Percentiles rank a stretch among this genome's conserved stretches.
These are phyloP conservation scores for Beroe forskalii DNA, from an alignment of 37 sponge, comb jelly and placozoan genomes.

Conservation along the genomic window DNA sequence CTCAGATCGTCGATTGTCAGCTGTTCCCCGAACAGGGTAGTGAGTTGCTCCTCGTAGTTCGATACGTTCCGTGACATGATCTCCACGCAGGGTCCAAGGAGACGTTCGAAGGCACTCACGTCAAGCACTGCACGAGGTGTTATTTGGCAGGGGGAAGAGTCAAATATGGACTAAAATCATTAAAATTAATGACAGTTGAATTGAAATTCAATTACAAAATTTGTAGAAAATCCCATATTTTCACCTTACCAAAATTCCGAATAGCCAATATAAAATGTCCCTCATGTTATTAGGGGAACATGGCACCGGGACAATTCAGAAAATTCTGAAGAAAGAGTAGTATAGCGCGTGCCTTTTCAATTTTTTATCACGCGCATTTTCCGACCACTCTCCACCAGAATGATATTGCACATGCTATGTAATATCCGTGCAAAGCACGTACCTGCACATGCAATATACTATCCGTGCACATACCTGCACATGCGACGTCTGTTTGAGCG, in stretches of 20 bases:
- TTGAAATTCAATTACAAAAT: too few relatives aligned
- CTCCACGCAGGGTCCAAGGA: constrained; percentile 93
- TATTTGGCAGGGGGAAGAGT: too few relatives aligned
- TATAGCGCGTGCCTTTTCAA: too few relatives aligned
- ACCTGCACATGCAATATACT: constrained; percentile 81
- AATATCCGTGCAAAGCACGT: too few relatives aligned
- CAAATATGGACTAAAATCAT: too few relatives aligned
- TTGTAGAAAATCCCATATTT: too few relatives aligned
- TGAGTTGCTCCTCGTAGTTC: constrained; percentile 85
- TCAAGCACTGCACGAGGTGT: constrained; percentile 76
- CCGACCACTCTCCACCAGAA: too few relatives aligned
- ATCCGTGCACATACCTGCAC: constrained; percentile 76
- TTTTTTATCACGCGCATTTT: too few relatives aligned
- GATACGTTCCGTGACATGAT: constrained; percentile 91
- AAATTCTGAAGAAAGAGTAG: not conserved
- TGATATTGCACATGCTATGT: not conserved
- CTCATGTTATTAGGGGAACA: too few relatives aligned
- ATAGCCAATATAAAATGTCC: too few relatives aligned
- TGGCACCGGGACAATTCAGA: not conserved
- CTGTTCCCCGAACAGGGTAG: constrained; percentile 82
- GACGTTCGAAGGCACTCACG: constrained; percentile 90
- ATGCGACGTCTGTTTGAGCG: constrained; percentile 78
- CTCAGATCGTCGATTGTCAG: constrained; percentile 76
- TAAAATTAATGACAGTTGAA: too few relatives aligned
- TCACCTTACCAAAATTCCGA: too few relatives aligned